These are phyloP conservation scores for Sebastolobus alascanus DNA, from an alignment of 2,797 vertebrate genomes.

Conservation along the genomic window DNA sequence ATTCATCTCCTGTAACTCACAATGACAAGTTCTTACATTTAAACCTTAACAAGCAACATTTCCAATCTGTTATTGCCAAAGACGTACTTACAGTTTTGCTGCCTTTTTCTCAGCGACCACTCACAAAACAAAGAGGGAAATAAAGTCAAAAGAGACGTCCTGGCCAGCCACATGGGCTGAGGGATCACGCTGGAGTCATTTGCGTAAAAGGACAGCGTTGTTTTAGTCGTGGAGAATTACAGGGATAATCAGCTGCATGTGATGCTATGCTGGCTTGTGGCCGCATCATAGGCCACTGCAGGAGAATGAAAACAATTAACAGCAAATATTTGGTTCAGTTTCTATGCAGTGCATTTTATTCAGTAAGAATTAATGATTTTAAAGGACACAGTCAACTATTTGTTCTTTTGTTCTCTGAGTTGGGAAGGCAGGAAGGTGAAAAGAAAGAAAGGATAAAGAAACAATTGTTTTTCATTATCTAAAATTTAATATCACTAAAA, in stretches of 20 bases:
- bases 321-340: background rate
- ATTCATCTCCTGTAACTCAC: background rate
- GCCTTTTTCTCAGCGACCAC: background rate
- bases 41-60: background rate
- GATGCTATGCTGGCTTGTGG: conserved; percentile 56
- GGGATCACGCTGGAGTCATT: conserved; percentile 78
- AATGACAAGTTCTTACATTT: background rate
- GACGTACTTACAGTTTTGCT: conserved; percentile 47
- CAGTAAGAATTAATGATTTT: background rate
- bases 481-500: background rate
- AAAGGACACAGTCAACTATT: background rate
- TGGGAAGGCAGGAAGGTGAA: background rate
- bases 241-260: conserved; percentile 78
- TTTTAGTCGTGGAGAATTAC: conserved; percentile 49
- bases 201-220: conserved; percentile 58
- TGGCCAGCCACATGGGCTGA: conserved; percentile 25
- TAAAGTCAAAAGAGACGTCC: background rate
- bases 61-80: background rate
- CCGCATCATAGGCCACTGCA: conserved; percentile 15
- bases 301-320: background rate
- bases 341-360: conserved; percentile 15
- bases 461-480: background rate
- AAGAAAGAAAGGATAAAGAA: background rate
- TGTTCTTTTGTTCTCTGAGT: background rate
- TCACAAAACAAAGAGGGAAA: conserved; percentile 1